Conservation (phyloP, 1,140 invertebrate genomes). For the Delia radicum region DNA sequence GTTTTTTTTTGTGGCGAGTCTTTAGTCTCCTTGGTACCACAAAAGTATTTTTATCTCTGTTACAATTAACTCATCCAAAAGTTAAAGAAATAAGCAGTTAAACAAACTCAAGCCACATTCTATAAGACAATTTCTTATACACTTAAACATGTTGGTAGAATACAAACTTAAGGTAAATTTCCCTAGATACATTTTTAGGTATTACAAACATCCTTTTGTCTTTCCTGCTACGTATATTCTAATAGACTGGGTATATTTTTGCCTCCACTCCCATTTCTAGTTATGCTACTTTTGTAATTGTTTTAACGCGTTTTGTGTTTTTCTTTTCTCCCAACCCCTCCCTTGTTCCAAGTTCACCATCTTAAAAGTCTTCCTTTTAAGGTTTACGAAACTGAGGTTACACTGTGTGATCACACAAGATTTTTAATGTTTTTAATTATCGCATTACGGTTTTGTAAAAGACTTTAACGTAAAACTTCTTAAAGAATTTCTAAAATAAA, state of each 20-base stretch:
- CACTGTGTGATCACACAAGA: slow-evolving; percentile 14
- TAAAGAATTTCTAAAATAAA: slow-evolving; percentile 5
- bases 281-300: slow-evolving; percentile 10
- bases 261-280: background rate
- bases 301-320: slow-evolving; percentile 10
- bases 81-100: background rate
- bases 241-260: too few relatives aligned
- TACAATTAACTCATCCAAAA: slow-evolving; percentile 27
- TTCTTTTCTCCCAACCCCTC: background rate
- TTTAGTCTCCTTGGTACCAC: slow-evolving; percentile 13
- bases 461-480: background rate
- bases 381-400: background rate
- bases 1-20: background rate
- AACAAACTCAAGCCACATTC: slow-evolving; percentile 1
- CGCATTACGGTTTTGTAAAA: slow-evolving; percentile 11
- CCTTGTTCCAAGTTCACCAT: too few relatives aligned
- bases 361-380: too few relatives aligned
- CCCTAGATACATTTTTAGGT: slow-evolving; percentile 10
- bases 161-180: slow-evolving; percentile 19
- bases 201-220: slow-evolving; percentile 14
- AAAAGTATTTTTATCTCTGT: slow-evolving; percentile 28
- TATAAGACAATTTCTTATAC: background rate
- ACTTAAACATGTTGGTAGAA: background rate
- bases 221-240: too few relatives aligned
- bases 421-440: slow-evolving; percentile 24